Evolutionary conservation across 2,888 invertebrate genomes (phyloP).

Genomic region (Synergus japonicus): DNA sequence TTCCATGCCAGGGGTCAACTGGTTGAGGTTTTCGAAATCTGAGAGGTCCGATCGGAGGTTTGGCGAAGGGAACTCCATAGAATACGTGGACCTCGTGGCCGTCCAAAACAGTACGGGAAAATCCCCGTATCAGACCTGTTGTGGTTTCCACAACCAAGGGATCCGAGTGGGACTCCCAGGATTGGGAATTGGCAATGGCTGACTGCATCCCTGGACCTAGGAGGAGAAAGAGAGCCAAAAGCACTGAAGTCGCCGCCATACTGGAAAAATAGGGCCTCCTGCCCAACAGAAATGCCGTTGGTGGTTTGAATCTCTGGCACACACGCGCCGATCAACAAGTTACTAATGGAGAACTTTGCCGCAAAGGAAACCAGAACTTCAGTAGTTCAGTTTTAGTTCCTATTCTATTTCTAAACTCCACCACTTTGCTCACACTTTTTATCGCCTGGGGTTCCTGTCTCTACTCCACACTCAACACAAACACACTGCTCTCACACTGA

Average conservation of each 20-base stretch:
- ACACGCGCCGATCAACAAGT: slow-evolving; percentile 37
- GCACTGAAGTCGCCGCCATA: slow-evolving; percentile 57
- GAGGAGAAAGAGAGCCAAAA: slow-evolving; percentile 52
- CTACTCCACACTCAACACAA: not conserved
- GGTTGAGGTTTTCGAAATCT: slow-evolving; percentile 92
- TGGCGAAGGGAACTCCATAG: slow-evolving; percentile 94
- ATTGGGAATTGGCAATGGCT: slow-evolving; percentile 50
- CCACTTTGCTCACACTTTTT: not conserved
- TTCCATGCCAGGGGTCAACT: slow-evolving; percentile 92
- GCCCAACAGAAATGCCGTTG: slow-evolving; percentile 31
- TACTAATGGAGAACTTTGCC: not conserved
- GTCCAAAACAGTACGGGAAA: slow-evolving; percentile 88
- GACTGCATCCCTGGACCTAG: slow-evolving; percentile 41
- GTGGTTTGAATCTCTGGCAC: slow-evolving; percentile 18
- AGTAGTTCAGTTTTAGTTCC: not conserved
- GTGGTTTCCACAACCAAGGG: slow-evolving; percentile 90
- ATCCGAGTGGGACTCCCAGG: slow-evolving; percentile 80
- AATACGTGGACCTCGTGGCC: slow-evolving; percentile 90
- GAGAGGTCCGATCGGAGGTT: slow-evolving; percentile 91
- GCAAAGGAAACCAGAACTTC: not conserved
- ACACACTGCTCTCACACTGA: not conserved
- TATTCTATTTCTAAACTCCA: not conserved
- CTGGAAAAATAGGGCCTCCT: slow-evolving; percentile 34
- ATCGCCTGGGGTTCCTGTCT: not conserved
- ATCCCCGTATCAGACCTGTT: slow-evolving; percentile 89